Base-by-base conservation (phyloP, 2,888 invertebrate genomes). In the Pseudococcus longispinus region DNA sequence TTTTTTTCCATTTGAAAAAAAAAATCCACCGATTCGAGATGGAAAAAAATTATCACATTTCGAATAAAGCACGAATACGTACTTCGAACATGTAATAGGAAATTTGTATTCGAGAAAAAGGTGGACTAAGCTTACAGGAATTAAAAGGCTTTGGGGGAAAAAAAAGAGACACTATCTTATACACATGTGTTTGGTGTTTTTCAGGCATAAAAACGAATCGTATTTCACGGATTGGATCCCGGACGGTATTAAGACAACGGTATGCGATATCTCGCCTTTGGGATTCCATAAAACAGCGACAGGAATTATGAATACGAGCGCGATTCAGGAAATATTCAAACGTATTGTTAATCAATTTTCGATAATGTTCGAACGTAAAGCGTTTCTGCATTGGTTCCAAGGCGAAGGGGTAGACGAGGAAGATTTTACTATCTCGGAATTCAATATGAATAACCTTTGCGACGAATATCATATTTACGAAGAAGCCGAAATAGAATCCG, bases 331-430 rank as follows among this genome's bases (percentile, higher is more conserved):
- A 23, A 42, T 87, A 20, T 83, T 87, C 70, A 82, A 65, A 87
- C 82, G 87, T 26, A 65, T 87, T 9, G 87, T 83, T 23, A 44
- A 32, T 42, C 87, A 87, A 44, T 87, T 87, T 87, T 44, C 82
- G 4, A 83, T 29, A 65, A 87, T 87, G 87, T 87, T 83, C 83
- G 83, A 87, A 42, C 82, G 83, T 6, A 82, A 93, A 74, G 93
- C 93, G 80, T 93, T 93, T 90, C 92, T 93, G 85, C 93, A 93
- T 90, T 93, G 93, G 93, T 91, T 91, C 89, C 94, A 94, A 77
- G 95, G 94, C 74, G 95, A 95, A 90, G 95, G 95, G 44, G 95
- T 95, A 95, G 95, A 95, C 89, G 95, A 95, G 90, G 95, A 94
- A 0, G 96, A 95, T 91, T 96, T 89, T n/a, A 65, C 44, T n/a